A percentile compares a stretch with the other conserved stretches of the same genome.
phyloP scores from a whole-genome alignment of 37 sponge, comb jelly and placozoan genomes.

The Beroe ovata region DNA sequence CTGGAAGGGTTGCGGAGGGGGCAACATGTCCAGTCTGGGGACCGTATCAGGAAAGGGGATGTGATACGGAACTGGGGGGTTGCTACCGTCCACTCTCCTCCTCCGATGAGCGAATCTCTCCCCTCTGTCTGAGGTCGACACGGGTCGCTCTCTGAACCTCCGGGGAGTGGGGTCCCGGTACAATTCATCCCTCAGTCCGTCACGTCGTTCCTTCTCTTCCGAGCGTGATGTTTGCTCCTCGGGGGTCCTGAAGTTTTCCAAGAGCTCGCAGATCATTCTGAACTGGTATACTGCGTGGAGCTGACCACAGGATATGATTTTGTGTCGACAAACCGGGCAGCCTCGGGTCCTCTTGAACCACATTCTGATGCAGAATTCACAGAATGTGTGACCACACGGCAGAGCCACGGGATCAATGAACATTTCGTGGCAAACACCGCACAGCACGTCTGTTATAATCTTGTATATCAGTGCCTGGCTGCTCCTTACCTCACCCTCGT shows the following conservation, averaged over 20 bases:
- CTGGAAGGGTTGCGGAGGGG: not conserved
- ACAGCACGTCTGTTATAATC: conserved; percentile 14
- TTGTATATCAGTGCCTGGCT: not conserved
- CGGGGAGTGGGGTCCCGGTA: not conserved
- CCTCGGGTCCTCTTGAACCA: conserved; percentile 61
- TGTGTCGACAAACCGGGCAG: conserved; percentile 31
- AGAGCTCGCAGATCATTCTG: not conserved
- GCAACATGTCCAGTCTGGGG: not conserved
- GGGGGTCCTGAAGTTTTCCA: not conserved
- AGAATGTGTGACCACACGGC: conserved; percentile 44
- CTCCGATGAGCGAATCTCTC: conserved; percentile 1
- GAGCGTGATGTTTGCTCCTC: not conserved
- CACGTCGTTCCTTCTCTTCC: not conserved
- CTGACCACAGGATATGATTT: conserved; percentile 2
- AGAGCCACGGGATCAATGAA: conserved; percentile 62
- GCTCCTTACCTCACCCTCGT: not conserved
- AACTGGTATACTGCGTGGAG: conserved; percentile 54
- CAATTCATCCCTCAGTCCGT: conserved; percentile 1
- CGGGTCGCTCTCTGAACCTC: conserved; percentile 2
- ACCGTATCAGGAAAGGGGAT: conserved; percentile 3
- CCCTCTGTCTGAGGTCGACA: not conserved
- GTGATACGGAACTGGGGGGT: not conserved
- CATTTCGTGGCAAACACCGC: conserved; percentile 50
- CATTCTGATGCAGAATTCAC: conserved; percentile 55
- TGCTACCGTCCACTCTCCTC: not conserved